Conservation (phyloP, 2,113 vertebrate genomes). For the Elaphurus davidianus region DNA sequence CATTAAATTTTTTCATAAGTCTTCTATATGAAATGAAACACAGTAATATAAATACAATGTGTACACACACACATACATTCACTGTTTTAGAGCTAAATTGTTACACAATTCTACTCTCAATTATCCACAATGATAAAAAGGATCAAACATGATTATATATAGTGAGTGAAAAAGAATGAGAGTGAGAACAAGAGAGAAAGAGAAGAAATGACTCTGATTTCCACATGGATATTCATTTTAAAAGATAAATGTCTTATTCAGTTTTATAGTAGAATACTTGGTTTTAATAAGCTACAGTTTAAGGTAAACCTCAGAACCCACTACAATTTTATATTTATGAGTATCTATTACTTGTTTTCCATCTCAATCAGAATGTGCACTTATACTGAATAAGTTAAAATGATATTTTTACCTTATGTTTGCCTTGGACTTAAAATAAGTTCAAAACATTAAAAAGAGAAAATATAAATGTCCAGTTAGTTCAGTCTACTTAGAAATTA, state of each 20-base stretch:
- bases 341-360: constrained; percentile 41
- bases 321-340: constrained; percentile 43
- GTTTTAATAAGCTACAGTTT: constrained; percentile 11
- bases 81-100: not conserved
- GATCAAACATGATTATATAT: not conserved
- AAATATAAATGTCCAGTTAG: constrained; percentile 22
- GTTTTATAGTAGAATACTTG: constrained; percentile 35
- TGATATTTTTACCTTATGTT: not conserved
- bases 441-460: constrained; percentile 35
- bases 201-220: not conserved
- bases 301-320: constrained; percentile 49
- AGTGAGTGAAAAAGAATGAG: not conserved
- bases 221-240: not conserved
- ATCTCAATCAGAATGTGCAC: constrained; percentile 4
- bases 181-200: not conserved
- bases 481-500: constrained; percentile 10
- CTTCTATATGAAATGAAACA: not conserved
- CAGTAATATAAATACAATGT: not conserved
- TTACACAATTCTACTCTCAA: not conserved
- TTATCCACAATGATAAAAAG: not conserved
- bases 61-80: not conserved
- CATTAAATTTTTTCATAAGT: not conserved
- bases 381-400: constrained; percentile 43
- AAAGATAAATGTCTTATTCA: constrained; percentile 7
- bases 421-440: constrained; percentile 38